These are phyloP conservation scores for Antrozous pallidus DNA, from an alignment of 2,797 vertebrate species.

Conservation along the genomic window DNA sequence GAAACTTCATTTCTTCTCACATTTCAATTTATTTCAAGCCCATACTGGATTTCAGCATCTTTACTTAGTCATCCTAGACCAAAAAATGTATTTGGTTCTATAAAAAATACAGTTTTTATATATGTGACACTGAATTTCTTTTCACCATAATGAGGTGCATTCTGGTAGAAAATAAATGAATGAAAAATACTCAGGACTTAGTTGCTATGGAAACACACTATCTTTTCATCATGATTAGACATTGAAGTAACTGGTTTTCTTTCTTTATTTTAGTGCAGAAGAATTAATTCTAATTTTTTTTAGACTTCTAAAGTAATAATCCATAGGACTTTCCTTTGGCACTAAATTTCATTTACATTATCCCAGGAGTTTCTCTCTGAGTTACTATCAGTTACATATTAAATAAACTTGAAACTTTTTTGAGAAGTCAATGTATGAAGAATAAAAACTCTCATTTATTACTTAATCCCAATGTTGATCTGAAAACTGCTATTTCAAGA, in stretches of 20 bases:
- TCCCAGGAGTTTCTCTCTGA: not conserved
- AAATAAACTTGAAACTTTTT: not conserved
- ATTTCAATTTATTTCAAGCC: constrained; percentile 69
- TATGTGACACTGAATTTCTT: constrained; percentile 65
- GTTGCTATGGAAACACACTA: constrained; percentile 77
- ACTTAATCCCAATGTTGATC: not conserved
- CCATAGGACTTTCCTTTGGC: not conserved
- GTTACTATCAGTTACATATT: not conserved
- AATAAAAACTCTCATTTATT: not conserved
- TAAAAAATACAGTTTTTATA: constrained; percentile 75
- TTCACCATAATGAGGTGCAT: constrained; percentile 65
- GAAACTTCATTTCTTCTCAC: constrained; percentile 58
- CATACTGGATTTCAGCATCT: constrained; percentile 59
- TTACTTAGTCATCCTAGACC: constrained; percentile 47
- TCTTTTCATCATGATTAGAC: constrained; percentile 73
- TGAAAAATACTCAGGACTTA: constrained; percentile 66
- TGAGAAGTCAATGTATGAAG: not conserved
- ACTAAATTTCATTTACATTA: constrained; percentile 18
- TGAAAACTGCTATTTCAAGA: not conserved
- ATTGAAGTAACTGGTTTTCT: constrained; percentile 58
- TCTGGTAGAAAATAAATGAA: constrained; percentile 70
- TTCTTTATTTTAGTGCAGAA: constrained; percentile 50
- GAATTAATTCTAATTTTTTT: not conserved
- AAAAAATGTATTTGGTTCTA: constrained; percentile 62
- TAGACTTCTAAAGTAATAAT: not conserved